Percentiles rank a stretch among this genome's conserved stretches.
Evolutionary conservation across 2,888 invertebrate genomes (phyloP).

Genomic region (Apoderus coryli): DNA sequence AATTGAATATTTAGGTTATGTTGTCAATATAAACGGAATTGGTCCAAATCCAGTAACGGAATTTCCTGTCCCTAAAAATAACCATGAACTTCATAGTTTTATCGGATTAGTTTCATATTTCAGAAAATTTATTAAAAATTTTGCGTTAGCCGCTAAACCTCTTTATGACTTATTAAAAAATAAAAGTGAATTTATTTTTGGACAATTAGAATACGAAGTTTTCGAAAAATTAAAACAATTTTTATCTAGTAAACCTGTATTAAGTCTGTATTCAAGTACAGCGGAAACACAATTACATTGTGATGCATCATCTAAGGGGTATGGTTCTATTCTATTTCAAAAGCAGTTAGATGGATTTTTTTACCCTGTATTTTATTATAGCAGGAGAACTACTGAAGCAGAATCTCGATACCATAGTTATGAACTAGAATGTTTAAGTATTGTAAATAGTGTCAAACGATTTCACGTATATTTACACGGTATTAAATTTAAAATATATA

Average conservation of each 20-base stretch:
- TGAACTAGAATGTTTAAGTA: slow-evolving; percentile 21
- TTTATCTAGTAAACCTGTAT: slow-evolving; percentile 18
- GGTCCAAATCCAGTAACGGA: slow-evolving; percentile 8
- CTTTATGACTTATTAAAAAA: slow-evolving; percentile 20
- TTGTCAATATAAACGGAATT: slow-evolving; percentile 12
- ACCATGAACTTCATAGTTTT: slow-evolving; percentile 12
- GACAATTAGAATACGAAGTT: slow-evolving; percentile 13
- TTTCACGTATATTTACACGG: slow-evolving; percentile 23
- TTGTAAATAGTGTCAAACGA: slow-evolving; percentile 16
- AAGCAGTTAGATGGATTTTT: slow-evolving; percentile 19
- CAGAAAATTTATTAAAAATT: slow-evolving; percentile 12
- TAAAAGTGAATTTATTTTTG: slow-evolving; percentile 18
- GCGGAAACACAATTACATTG: slow-evolving; percentile 25
- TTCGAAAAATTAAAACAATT: slow-evolving; percentile 14
- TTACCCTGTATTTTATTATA: slow-evolving; percentile 25
- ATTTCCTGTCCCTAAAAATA: slow-evolving; percentile 12
- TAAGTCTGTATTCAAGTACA: slow-evolving; percentile 22
- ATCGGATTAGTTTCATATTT: slow-evolving; percentile 13
- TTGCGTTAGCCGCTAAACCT: slow-evolving; percentile 19
- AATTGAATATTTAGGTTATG: slow-evolving; percentile 21
- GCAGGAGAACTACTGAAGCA: slow-evolving; percentile 20
- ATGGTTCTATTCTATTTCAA: slow-evolving; percentile 24
- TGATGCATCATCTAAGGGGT: slow-evolving; percentile 24
- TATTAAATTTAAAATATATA: slow-evolving; percentile 7
- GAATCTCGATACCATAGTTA: slow-evolving; percentile 24